phyloP scores from a whole-genome alignment of 2,797 vertebrate genomes.

The Gorsachius magnificus region DNA sequence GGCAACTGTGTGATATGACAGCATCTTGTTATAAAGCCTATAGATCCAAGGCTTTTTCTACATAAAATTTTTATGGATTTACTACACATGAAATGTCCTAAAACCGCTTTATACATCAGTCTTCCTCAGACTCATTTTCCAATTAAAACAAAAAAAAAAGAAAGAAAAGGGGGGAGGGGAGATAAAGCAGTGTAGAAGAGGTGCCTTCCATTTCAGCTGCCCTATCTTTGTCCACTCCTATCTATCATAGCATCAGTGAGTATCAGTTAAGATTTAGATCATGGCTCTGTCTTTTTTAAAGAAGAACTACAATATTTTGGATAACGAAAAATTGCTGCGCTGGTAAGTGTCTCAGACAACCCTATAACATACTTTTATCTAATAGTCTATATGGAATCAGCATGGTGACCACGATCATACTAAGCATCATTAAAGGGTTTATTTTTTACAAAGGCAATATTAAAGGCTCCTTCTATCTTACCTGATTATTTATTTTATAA shows the following conservation, averaged over 20 bases:
- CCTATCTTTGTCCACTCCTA: background rate
- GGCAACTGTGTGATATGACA: background rate
- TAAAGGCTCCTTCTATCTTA: conserved; percentile 75
- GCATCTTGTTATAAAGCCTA: background rate
- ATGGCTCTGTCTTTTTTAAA: background rate
- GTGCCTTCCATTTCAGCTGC: background rate
- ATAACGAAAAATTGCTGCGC: background rate
- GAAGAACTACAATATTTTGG: background rate
- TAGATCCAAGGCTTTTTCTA: background rate
- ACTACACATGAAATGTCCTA: background rate
- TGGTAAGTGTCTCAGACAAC: conserved; percentile 64
- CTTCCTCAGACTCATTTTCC: background rate
- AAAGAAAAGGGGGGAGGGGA: too few relatives aligned
- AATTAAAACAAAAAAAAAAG: background rate
- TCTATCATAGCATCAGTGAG: background rate
- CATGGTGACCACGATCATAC: conserved; percentile 48
- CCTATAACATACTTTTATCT: conserved; percentile 73
- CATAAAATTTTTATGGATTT: background rate
- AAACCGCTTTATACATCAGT: background rate
- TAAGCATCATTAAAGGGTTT: conserved; percentile 72
- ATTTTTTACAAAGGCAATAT: conserved; percentile 75
- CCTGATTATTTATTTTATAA: conserved; percentile 80
- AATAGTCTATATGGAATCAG: conserved; percentile 74
- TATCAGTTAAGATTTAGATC: background rate
- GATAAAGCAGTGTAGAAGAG: background rate